Base-by-base conservation (phyloP, 1,140 invertebrate genomes). In the Orussus abietinus region DNA sequence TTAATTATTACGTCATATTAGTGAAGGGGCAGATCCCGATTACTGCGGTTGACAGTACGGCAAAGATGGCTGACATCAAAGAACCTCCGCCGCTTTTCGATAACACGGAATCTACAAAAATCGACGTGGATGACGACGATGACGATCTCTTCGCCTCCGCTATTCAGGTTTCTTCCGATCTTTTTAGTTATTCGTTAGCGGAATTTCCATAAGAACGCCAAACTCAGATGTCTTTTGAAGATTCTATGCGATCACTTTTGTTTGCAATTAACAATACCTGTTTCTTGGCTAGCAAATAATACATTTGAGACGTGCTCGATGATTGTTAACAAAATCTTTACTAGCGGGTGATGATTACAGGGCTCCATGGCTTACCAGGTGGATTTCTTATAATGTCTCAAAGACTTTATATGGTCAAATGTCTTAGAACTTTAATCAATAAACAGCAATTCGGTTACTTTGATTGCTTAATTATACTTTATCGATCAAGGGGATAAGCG, bases 141-240 rank as follows among this genome's bases (percentile, higher is more conserved):
- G 83, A 85, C 53, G 85, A 89, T 74, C 76, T 90, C 54, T 90
- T 90, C 66, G 77, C 79, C 37, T 88, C 87, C 37, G 83, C 86
- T 13, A 76, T 85, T 47, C 84, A 88, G 77, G 86, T 88, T 78
- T 10, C 29, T 41, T 22, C 5, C 5, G 9, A 7, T n/a, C 13
- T 31, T 31, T 18, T 5, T 17, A 26, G n/a, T 17, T n/a, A 12
- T 9, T 19, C 9, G 13, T 21, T 29, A 20, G 2, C 9, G 17
- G 5, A 18, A 4, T 10, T 28, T 17, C 19, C n/a, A n/a, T n/a
- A n/a, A n/a, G 9, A 19, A 38, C 13, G 14, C 32, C 14, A 18
- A 19, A 21, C 31, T 6, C n/a, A 12, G 18, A 6, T 30, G 4
- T 7, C 4, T 14, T 18, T 15, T 7, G 3, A 33, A 17, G 10